Conservation (phyloP, 2,888 invertebrate species). For the Hermaeophaga mercurialis region DNA sequence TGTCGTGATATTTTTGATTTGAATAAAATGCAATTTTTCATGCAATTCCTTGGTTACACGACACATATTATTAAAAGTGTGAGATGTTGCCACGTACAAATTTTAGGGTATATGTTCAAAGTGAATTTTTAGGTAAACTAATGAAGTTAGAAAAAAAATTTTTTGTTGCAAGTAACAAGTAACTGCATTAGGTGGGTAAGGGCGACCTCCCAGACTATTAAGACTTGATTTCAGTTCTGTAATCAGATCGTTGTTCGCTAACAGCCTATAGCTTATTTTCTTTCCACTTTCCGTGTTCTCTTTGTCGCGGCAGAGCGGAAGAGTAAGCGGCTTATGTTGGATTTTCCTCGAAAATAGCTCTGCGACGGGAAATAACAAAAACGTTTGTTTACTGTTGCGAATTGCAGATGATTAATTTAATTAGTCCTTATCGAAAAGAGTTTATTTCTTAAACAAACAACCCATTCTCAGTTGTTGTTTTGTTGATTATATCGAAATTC, state of each 20-base stretch:
- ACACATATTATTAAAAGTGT: no score
- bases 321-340: slow-evolving; percentile 27
- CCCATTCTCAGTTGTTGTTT: neutral
- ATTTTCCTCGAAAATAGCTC: slow-evolving; percentile 20
- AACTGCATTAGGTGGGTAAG: no score
- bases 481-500: slow-evolving; percentile 4
- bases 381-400: slow-evolving; percentile 17
- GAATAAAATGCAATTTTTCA: no score
- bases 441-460: slow-evolving; percentile 11
- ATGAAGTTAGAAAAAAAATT: no score
- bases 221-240: slow-evolving; percentile 23
- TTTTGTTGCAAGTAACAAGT: no score
- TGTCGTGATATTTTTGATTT: no score
- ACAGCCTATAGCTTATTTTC: slow-evolving; percentile 42
- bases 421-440: slow-evolving; percentile 12
- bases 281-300: slow-evolving; percentile 32
- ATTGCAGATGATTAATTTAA: slow-evolving; percentile 21
- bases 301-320: slow-evolving; percentile 26
- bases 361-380: slow-evolving; percentile 14
- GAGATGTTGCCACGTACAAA: no score
- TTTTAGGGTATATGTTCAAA: no score
- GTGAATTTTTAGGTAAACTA: no score
- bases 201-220: slow-evolving; percentile 16
- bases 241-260: slow-evolving; percentile 48
- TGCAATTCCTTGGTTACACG: no score